Evolutionary conservation across 2,888 invertebrate genomes (phyloP).

Genomic region (Listrodromus nycthemerus): DNA sequence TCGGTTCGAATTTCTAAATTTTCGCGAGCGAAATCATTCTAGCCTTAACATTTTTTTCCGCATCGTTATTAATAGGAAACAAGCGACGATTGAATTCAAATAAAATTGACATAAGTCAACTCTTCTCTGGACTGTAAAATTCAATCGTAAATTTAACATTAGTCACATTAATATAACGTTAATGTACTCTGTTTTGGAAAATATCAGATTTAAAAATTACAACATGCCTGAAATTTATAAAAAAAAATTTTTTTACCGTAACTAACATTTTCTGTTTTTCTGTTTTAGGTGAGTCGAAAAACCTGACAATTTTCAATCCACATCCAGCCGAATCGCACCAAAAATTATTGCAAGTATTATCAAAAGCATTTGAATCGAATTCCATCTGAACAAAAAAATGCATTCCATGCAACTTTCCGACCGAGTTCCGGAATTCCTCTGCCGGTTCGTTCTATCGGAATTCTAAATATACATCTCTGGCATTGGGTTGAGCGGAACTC

Average conservation of each 20-base stretch:
- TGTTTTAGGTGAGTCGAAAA: constrained; percentile 54
- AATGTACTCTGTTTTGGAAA: too few relatives aligned
- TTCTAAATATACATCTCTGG: constrained; percentile 37
- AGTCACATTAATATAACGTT: too few relatives aligned
- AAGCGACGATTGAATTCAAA: too few relatives aligned
- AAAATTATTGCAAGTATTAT: constrained; percentile 25
- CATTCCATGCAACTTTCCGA: not conserved
- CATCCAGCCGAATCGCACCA: not conserved
- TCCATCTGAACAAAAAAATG: not conserved
- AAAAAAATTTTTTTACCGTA: not conserved
- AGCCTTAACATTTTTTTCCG: too few relatives aligned
- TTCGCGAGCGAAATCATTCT: too few relatives aligned
- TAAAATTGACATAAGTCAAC: too few relatives aligned
- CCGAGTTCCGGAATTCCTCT: not conserved
- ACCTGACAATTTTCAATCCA: not conserved
- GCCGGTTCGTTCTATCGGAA: constrained; percentile 14
- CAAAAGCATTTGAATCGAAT: not conserved
- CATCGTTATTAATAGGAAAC: too few relatives aligned
- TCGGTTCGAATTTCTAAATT: too few relatives aligned
- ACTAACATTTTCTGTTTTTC: constrained; percentile 10
- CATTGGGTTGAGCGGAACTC: constrained; percentile 38
- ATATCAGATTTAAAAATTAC: not conserved
- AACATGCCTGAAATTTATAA: not conserved
- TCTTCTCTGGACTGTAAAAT: too few relatives aligned
- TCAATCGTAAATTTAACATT: too few relatives aligned